Conservation (phyloP, 1,140 invertebrate species). For the Uloborus diversus region DNA sequence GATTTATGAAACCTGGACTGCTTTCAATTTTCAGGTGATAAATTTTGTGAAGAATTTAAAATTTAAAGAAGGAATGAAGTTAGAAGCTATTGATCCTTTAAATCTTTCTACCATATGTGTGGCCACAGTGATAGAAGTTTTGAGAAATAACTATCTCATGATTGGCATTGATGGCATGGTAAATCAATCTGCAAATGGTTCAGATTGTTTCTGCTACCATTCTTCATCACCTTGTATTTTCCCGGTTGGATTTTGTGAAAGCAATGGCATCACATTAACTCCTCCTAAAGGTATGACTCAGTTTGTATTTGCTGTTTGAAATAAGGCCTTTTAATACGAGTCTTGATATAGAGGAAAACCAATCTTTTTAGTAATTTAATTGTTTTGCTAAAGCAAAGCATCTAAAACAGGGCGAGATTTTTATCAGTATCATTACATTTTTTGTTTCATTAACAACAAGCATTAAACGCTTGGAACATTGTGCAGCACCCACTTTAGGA, state of each 20-base stretch:
- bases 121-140: constrained; percentile 91
- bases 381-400: too few relatives aligned
- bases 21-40: constrained; percentile 18
- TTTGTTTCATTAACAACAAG: too few relatives aligned
- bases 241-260: constrained; percentile 91
- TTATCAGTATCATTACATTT: too few relatives aligned
- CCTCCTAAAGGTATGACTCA: constrained; percentile 77
- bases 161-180: constrained; percentile 91
- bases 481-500: too few relatives aligned
- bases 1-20: too few relatives aligned
- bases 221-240: constrained; percentile 92
- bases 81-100: constrained; percentile 95
- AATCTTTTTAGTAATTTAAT: too few relatives aligned
- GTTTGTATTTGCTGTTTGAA: neutral
- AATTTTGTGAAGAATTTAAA: constrained; percentile 54
- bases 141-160: constrained; percentile 94
- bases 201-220: constrained; percentile 97
- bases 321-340: too few relatives aligned
- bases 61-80: constrained; percentile 91
- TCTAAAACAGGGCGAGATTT: too few relatives aligned
- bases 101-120: constrained; percentile 94
- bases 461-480: too few relatives aligned
- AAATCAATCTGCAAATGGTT: constrained; percentile 80
- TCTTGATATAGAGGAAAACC: too few relatives aligned
- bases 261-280: constrained; percentile 83